phyloP scores from a whole-genome alignment of 2,797 vertebrate genomes.

The Sorex maritimensis region DNA sequence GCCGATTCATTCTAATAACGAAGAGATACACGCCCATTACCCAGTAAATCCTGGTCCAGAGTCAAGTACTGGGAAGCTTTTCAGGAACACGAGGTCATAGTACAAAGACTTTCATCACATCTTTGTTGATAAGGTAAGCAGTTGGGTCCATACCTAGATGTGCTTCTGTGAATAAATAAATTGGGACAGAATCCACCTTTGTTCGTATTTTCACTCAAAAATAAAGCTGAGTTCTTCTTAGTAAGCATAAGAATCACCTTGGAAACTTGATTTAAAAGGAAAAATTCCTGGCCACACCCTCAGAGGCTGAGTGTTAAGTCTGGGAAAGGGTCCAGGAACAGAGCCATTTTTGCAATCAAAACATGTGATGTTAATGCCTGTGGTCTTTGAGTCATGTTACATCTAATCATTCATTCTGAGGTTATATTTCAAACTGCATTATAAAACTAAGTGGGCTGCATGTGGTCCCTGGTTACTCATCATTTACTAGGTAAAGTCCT shows the following conservation, averaged over 20 bases:
- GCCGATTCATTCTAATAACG: conserved; percentile 9
- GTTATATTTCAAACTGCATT: conserved; percentile 24
- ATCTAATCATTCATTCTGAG: not conserved
- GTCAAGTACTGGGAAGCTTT: not conserved
- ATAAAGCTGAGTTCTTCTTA: not conserved
- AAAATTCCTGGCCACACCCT: not conserved
- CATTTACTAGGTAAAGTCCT: not conserved
- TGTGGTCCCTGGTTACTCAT: conserved; percentile 40
- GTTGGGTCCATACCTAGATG: not conserved
- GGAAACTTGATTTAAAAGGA: conserved; percentile 8
- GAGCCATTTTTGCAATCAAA: not conserved
- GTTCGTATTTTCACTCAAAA: not conserved
- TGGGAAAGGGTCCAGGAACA: not conserved
- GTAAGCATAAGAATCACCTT: not conserved
- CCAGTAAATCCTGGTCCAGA: not conserved
- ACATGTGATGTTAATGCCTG: not conserved
- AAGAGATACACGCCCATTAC: not conserved
- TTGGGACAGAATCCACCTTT: not conserved
- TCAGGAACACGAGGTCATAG: not conserved
- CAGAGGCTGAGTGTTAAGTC: conserved; percentile 1
- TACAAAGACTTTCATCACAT: not conserved
- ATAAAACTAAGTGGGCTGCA: not conserved
- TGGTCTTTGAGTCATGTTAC: not conserved
- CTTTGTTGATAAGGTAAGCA: not conserved
- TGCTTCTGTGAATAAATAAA: not conserved